These are phyloP conservation scores for Stichopus chloronotus DNA, from an alignment of 35 echinoderm and acorn worm species.

Conservation along the genomic window DNA sequence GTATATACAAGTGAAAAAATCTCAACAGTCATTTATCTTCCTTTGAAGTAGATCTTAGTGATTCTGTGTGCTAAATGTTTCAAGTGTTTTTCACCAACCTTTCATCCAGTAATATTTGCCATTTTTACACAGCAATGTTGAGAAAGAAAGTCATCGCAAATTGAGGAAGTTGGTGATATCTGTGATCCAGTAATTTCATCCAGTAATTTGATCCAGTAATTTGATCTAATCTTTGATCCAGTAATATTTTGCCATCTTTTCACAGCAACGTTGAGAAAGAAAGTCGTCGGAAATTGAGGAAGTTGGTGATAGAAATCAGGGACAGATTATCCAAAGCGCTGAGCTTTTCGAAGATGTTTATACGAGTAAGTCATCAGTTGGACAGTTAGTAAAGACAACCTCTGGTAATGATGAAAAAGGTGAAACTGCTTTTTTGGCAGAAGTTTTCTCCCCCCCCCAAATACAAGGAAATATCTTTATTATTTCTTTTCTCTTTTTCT, in stretches of 20 bases:
- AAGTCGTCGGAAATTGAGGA: slow-evolving; percentile 70
- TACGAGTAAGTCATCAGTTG: slow-evolving; percentile 66
- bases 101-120: background rate
- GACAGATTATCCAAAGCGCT: slow-evolving; percentile 93
- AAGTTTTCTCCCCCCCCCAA: too few relatives aligned
- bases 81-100: too few relatives aligned
- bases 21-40: too few relatives aligned
- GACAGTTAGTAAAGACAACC: background rate
- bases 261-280: slow-evolving; percentile 48
- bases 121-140: slow-evolving; percentile 12
- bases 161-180: slow-evolving; percentile 74
- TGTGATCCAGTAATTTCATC: too few relatives aligned
- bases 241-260: background rate
- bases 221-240: background rate
- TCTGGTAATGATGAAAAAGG: too few relatives aligned
- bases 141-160: slow-evolving; percentile 62
- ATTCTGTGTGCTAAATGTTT: too few relatives aligned
- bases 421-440: too few relatives aligned
- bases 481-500: too few relatives aligned
- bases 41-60: too few relatives aligned
- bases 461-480: too few relatives aligned
- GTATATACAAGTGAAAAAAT: too few relatives aligned
- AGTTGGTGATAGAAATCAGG: slow-evolving; percentile 83
- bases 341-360: slow-evolving; percentile 93
- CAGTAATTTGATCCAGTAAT: too few relatives aligned